Percentiles rank a stretch among this genome's conserved stretches.
phyloP scores from a whole-genome alignment of 2,888 invertebrate species.

The Anaspis maculata region DNA sequence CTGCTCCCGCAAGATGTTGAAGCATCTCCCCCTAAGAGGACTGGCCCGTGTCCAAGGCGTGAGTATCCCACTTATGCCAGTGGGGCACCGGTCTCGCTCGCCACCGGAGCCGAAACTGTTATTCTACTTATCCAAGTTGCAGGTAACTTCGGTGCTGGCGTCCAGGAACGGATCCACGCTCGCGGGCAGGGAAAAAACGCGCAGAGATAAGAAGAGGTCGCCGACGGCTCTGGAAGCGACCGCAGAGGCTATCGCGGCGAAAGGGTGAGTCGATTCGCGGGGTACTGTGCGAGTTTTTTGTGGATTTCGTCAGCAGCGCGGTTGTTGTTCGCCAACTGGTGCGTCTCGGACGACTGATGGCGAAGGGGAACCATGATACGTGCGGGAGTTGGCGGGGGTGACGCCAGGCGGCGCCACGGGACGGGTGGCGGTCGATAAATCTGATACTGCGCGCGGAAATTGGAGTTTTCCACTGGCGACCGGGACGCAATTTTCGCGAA shows the following conservation, averaged over 20 bases:
- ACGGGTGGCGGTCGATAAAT: constrained; percentile 37
- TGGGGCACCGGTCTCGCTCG: too few species aligned
- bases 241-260: constrained; percentile 57
- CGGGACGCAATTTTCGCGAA: too few species aligned
- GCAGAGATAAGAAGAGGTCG: constrained; percentile 38
- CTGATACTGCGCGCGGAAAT: constrained; percentile 38
- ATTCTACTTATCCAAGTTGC: constrained; percentile 30
- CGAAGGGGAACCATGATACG: background rate
- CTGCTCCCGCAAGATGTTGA: too few species aligned
- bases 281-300: constrained; percentile 20
- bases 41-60: too few species aligned
- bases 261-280: constrained; percentile 50
- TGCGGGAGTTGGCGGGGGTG: background rate
- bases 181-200: constrained; percentile 37
- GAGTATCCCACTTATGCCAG: too few species aligned
- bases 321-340: too few species aligned
- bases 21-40: too few species aligned
- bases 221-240: constrained; percentile 46
- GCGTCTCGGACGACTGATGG: background rate
- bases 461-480: too few species aligned
- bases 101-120: too few species aligned
- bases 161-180: too few species aligned
- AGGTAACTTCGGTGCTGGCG: too few species aligned
- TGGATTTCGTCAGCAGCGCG: too few species aligned
- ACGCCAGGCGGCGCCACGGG: constrained; percentile 32